Base-by-base conservation (phyloP, 1,140 invertebrate species). In the Hyposmocoma kahamanoa region DNA sequence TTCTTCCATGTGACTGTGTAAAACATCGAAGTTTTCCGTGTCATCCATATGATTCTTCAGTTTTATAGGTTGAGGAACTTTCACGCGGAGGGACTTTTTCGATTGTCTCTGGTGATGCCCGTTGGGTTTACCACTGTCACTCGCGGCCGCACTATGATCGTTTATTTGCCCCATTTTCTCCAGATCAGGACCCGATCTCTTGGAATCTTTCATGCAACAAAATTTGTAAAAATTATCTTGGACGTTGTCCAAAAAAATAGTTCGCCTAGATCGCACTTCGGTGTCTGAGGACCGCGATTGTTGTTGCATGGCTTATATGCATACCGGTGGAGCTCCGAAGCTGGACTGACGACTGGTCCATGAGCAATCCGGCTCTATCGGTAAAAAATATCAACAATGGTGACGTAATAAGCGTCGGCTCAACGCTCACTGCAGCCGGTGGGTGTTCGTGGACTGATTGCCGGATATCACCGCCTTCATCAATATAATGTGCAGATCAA, bases 301-400 rank as follows among this genome's bases (percentile, higher is more conserved):
- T 18, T 48, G 58, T 47, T 57, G 45, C 67, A 75, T 75, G 58
- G 62, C 77, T 70, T 71, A 73, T 73, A 76, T 73, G 70, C 64
- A 69, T 50, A 58, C 64, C 47, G 63, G 42, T 50, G 54, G 57
- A 79, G 53, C 53, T 63, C 59, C 55, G 47, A 55, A 55, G 55
- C 41, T 42, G 58, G 39, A 81, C 71, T 81, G 66, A 74, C 56
- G 44, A 42, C 8, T 8, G 20, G 18, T 41, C 19, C 20, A 20
- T 10, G 42, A 64, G 58, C 66, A 67, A 78, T n/a, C n/a, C n/a
- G n/a, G n/a, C 70, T 59, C 64, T 10, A 22, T 41, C 38, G 15
- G 18, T 41, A 72, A 76, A 71, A 78, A 77, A 73, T 57, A 82
- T 61, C 65, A 79, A 78, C 69, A 76, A 71, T 32, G 36, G 43